phyloP scores from a whole-genome alignment of 1,140 invertebrate genomes.

The Cydia pomonella region DNA sequence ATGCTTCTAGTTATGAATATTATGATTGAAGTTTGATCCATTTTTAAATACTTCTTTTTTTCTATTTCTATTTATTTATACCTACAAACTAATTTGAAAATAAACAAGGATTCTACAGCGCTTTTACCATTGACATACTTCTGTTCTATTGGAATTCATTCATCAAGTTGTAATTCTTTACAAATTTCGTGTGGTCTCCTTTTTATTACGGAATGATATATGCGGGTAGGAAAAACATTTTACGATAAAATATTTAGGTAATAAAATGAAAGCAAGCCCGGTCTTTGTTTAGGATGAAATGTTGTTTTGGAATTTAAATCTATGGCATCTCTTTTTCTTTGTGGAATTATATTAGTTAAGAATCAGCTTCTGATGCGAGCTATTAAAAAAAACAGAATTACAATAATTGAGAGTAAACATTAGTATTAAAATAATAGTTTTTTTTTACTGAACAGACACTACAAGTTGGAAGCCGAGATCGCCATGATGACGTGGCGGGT shows the following conservation, averaged over 20 bases:
- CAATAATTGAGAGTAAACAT: too few relatives aligned
- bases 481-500: conserved; percentile 98
- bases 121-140: too few relatives aligned
- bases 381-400: too few relatives aligned
- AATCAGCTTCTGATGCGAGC: background rate
- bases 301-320: background rate
- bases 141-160: too few relatives aligned
- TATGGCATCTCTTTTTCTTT: background rate
- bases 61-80: too few relatives aligned
- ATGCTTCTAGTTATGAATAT: too few relatives aligned
- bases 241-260: conserved; percentile 21
- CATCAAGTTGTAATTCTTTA: too few relatives aligned
- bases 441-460: conserved; percentile 84
- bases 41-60: too few relatives aligned
- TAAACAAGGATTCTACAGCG: too few relatives aligned
- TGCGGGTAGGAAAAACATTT: conserved; percentile 1
- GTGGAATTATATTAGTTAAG: conserved; percentile 23
- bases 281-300: conserved; percentile 14
- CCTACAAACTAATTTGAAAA: too few relatives aligned
- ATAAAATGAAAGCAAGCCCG: background rate
- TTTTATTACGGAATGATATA: background rate
- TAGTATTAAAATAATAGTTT: too few relatives aligned
- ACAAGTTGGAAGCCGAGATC: conserved; percentile 95
- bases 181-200: background rate
- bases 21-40: too few relatives aligned